These are phyloP conservation scores for Elgaria multicarinata DNA, from an alignment of 2,113 vertebrate species.

Conservation along the genomic window DNA sequence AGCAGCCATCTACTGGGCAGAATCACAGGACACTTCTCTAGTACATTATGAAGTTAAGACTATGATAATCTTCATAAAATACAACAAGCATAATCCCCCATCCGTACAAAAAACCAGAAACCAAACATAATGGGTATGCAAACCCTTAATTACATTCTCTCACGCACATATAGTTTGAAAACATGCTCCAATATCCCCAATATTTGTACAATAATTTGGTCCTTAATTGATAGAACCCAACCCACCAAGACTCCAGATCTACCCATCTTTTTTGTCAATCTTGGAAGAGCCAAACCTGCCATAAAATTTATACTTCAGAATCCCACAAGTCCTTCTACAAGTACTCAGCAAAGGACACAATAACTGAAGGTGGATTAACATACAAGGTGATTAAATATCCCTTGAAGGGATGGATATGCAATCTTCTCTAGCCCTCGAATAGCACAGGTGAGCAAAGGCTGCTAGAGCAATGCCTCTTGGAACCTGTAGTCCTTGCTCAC, in stretches of 20 bases:
- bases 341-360: not conserved
- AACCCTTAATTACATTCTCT: not conserved
- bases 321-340: not conserved
- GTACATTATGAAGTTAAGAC: not conserved
- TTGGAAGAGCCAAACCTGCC: not conserved
- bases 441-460: not conserved
- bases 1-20: not conserved
- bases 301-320: not conserved
- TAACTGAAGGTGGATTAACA: not conserved
- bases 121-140: not conserved
- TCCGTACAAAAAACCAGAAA: not conserved
- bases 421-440: not conserved
- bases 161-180: not conserved
- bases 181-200: not conserved
- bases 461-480: not conserved
- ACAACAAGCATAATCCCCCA: not conserved
- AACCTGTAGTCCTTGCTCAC: conserved; percentile 42
- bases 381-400: too few species aligned
- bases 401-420: not conserved
- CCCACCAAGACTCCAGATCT: not conserved
- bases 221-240: not conserved
- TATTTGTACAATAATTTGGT: not conserved
- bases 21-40: not conserved
- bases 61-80: not conserved
- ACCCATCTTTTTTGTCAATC: not conserved